Base-by-base conservation (phyloP, 2,113 vertebrate species). In the Atlantisia rogersi region DNA sequence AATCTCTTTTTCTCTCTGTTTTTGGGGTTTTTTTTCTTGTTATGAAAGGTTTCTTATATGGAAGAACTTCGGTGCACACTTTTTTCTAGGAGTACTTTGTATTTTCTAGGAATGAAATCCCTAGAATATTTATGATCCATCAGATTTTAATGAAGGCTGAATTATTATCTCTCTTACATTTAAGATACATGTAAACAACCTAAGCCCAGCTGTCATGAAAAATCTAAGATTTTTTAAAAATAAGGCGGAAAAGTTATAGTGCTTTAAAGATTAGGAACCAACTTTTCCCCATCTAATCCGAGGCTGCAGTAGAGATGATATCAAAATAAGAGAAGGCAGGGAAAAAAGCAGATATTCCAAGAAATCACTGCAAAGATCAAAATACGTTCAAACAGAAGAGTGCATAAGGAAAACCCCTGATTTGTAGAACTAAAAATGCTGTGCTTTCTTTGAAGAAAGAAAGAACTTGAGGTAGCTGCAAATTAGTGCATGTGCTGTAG, bases 351-450 rank as follows among this genome's bases (percentile, higher is more conserved):
- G 9, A 39, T 52, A 46, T 76, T 59, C 31, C 31, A 77, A n/a
- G 59, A 80, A 92, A 64, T 31, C 10, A 50, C 8, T 18, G 5
- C 59, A 42, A 79, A 50, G 1, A 2, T 14, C 4, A 53, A 86
- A 78, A 53, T 52, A n/a, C 39, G 82, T 86, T 81, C 73, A 70
- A 74, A 55, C 18, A 62, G 9, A 52, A 52, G 6, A 53, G 37
- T 55, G 7, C 9, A 53, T 5, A 8, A 55, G 37, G 64, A 40
- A 17, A 5, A 0, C 0, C 0, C 7, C 5, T 11, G 6, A 69
- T 69, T 94, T 80, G 20, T 71, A 79, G 28, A 86, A 42, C 32
- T 76, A 32, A 75, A 76, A 86, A 56, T 71, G 9, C 6, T 60
- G 37, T 44, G 8, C 6, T 81, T 75, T 71, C 42, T 28, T 68